Base-by-base conservation (phyloP, 2,888 invertebrate genomes). In the Drosophila tripunctata region DNA sequence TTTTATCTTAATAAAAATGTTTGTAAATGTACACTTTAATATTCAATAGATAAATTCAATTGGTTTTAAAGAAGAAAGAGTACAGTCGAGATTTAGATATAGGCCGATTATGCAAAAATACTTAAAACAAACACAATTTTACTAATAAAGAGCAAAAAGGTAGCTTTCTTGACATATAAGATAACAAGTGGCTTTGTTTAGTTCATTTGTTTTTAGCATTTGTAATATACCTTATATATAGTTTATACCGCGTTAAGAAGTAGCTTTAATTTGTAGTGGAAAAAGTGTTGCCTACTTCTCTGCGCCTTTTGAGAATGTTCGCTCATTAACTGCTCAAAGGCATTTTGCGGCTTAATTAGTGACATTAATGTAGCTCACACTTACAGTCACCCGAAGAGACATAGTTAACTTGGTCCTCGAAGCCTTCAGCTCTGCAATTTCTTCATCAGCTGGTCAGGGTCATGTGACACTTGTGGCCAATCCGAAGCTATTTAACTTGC, bases 301-400 rank as follows among this genome's bases (percentile, higher is more conserved):
- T 38, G 58, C 55, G 48, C 41, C 40, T 60, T 44, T 35, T 17
- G 36, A 41, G 61, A 54, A 44, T 50, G 45, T 47, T 27, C 58
- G 57, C 71, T 81, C 78, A 66, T 80, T 77, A 72, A 35, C 40
- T 21, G 35, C 50, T 43, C 54, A 38, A 40, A 33, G 54, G 47
- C 51, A 60, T 56, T 50, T 65, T 58, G 54, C 38, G 44, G 82
- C 86, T 75, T 80, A 85, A 80, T 80, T 80, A 85, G 79, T 73
- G 68, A 69, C 73, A 73, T 78, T 70, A 75, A 73, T 61, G 68
- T 38, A 15, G 21, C 65, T 38, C 52, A 27, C 15, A 58, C 40
- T 15, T n/a, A 7, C 1, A 8, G 12, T 5, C 66, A 67, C 33
- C 24, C 17, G 33, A 48, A 31, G 36, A 43, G 30, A 56, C 27